A percentile compares a stretch with the other conserved stretches of the same genome.
Evolutionary conservation across 2,797 vertebrate species (phyloP).

Genomic region (Lepus townsendii): DNA sequence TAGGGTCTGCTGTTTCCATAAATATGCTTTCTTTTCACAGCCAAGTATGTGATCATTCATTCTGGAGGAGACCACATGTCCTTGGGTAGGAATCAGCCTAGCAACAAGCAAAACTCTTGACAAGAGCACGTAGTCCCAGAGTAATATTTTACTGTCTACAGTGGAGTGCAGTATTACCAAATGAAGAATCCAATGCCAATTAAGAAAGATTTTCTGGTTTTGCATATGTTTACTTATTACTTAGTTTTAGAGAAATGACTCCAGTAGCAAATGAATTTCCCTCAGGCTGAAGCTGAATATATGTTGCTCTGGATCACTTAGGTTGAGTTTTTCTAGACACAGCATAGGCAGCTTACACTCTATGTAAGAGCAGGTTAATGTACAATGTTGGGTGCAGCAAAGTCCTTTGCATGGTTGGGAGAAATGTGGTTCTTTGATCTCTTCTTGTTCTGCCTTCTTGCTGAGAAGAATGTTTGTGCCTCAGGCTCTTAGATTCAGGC

Average conservation of each 20-base stretch:
- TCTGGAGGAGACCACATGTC: background rate
- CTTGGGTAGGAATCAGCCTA: background rate
- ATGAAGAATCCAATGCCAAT: background rate
- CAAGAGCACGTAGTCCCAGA: background rate
- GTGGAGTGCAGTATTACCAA: background rate
- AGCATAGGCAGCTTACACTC: background rate
- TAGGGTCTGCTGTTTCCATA: background rate
- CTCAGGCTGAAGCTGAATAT: background rate
- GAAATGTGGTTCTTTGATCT: background rate
- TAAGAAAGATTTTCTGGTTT: background rate
- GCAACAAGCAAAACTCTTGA: conserved; percentile 16
- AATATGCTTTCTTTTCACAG: background rate
- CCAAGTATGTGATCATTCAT: background rate
- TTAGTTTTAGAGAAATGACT: background rate
- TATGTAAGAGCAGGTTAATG: background rate
- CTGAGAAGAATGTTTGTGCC: background rate
- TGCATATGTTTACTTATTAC: background rate
- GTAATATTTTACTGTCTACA: background rate
- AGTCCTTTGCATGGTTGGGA: background rate
- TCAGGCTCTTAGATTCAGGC: background rate
- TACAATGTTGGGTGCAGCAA: background rate
- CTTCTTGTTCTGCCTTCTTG: background rate
- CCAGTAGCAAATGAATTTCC: background rate
- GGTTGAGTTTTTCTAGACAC: background rate
- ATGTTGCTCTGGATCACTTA: background rate